Conservation (phyloP, 2,888 invertebrate species). For the Ennomos erosarius region DNA sequence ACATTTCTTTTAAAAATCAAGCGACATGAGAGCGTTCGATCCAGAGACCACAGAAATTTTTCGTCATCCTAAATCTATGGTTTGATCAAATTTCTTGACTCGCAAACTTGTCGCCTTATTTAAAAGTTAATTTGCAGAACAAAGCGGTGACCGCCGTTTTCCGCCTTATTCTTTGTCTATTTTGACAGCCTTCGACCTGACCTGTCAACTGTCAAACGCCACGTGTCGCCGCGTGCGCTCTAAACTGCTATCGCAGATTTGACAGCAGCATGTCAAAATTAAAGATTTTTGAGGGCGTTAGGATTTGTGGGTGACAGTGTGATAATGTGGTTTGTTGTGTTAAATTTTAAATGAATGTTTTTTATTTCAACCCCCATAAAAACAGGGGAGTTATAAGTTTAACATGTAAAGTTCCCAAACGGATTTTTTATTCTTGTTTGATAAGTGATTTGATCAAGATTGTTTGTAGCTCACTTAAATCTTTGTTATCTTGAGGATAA, state of each 20-base stretch:
- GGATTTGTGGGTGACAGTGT: constrained; percentile 54
- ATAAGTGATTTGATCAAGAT: too few species aligned
- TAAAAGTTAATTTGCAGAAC: constrained; percentile 66
- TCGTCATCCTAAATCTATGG: too few species aligned
- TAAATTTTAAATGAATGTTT: constrained; percentile 39
- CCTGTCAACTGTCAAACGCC: constrained; percentile 69
- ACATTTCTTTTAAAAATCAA: too few species aligned
- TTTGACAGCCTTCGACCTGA: constrained; percentile 66
- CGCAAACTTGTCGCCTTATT: constrained; percentile 15
- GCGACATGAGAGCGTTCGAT: too few species aligned
- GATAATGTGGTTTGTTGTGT: constrained; percentile 48
- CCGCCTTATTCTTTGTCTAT: constrained; percentile 57
- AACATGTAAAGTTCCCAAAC: too few species aligned
- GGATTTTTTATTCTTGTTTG: too few species aligned
- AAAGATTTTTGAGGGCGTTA: constrained; percentile 50
- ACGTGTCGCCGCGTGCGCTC: constrained; percentile 77
- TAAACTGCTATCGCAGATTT: constrained; percentile 65
- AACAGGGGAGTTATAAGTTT: too few species aligned
- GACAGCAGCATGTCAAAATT: constrained; percentile 69
- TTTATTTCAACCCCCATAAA: neutral
- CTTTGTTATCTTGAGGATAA: too few species aligned
- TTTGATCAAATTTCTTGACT: constrained; percentile 21
- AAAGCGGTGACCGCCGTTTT: constrained; percentile 57
- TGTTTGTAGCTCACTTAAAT: too few species aligned
- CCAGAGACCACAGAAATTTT: too few species aligned